phyloP scores from a whole-genome alignment of 2,888 invertebrate species.

The Allacma fusca region DNA sequence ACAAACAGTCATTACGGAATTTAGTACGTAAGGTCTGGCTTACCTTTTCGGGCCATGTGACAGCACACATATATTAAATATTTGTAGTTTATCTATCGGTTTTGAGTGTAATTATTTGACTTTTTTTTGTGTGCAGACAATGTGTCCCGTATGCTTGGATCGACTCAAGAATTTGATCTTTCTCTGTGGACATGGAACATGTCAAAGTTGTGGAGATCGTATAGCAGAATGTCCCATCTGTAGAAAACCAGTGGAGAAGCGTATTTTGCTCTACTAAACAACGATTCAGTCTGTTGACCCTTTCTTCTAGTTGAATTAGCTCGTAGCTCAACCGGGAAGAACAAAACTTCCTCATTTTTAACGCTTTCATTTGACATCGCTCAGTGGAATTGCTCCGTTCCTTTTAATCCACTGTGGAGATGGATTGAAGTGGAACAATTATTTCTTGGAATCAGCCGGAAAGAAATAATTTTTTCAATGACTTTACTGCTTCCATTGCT shows the following conservation, averaged over 20 bases:
- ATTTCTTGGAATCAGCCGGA: no score
- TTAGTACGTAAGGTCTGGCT: no score
- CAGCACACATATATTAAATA: no score
- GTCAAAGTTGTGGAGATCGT: constrained; percentile 98
- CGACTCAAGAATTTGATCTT: constrained; percentile 90
- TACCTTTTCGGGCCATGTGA: no score
- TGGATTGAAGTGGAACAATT: background rate
- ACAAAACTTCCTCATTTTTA: constrained; percentile 16
- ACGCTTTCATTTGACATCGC: background rate
- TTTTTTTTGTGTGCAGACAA: constrained; percentile 75
- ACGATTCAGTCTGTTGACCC: constrained; percentile 8
- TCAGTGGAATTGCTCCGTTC: no score
- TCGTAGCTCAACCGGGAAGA: background rate
- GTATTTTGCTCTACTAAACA: constrained; percentile 85
- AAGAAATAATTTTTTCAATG: no score
- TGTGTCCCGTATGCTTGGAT: constrained; percentile 98
- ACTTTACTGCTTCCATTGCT: no score
- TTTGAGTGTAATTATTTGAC: background rate
- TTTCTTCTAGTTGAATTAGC: constrained; percentile 15
- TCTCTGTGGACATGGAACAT: constrained; percentile 89
- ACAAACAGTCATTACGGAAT: no score
- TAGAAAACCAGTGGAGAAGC: constrained; percentile 93
- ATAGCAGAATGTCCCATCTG: constrained; percentile 98
- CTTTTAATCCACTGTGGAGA: no score
- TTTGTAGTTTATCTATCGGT: background rate